Base-by-base conservation (phyloP, 1,140 invertebrate species). In the Bombus sibiricus region DNA sequence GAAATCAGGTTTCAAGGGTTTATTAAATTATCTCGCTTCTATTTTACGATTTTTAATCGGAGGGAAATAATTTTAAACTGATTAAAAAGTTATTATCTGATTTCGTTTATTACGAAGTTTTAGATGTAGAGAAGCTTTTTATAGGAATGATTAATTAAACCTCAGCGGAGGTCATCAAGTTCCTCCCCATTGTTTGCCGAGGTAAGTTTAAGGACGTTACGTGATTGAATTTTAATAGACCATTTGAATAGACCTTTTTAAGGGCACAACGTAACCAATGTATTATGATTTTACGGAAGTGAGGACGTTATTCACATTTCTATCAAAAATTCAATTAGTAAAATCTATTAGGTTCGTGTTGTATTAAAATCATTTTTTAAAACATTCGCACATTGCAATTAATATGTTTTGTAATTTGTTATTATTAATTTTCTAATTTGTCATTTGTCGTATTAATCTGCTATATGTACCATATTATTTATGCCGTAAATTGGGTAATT, bases 201-300 rank as follows among this genome's bases (percentile, higher is more conserved):
- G 71, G 12, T 22, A 75, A 57, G 32, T 64, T n/a, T 59, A 28
- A 34, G 71, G 53, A 43, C 41, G 59, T 80, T 47, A 64, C 13
- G 34, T 32, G 71, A 81, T 73, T 80, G 59, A 72, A 85, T 66
- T 28, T 69, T 78, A 83, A 78, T 77, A 37, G 43, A 78, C 28
- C n/a, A 25, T 57, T 53, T 43, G 69, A 68, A 68, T 32, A 57
- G 53, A 81, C 9, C n/a, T 5, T 25, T 9, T n/a, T 47, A 3
- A 71, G 10, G 34, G n/a, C 28, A 69, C 28, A 22, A 32, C 15
- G 13, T 59, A n/a, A 37, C 10, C 28, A 62, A 34, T 66, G n/a
- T 34, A 13, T 78, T 15, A 28, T 32, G 2, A 18, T 25, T 53
- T 53, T 18, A 22, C 6, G 47, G 6, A 53, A 53, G 1, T 22